Evolutionary conservation across 2,797 vertebrate species (phyloP).

Genomic region (Orestias chungarensis): DNA sequence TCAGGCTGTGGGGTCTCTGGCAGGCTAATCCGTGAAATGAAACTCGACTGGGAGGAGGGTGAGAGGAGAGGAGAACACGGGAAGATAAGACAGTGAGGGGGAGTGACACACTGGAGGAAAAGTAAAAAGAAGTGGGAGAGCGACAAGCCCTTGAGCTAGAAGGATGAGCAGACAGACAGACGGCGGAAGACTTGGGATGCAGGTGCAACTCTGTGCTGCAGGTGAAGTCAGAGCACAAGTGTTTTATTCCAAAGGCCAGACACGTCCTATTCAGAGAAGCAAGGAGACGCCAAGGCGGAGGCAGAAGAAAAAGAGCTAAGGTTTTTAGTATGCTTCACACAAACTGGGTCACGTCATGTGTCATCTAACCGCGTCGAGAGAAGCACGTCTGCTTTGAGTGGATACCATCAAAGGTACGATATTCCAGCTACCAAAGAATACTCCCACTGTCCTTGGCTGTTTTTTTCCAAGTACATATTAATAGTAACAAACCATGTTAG

Average conservation of each 20-base stretch:
- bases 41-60: slow-evolving; percentile 73
- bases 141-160: slow-evolving; percentile 63
- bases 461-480: not conserved
- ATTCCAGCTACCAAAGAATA: not conserved
- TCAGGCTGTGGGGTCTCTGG: slow-evolving; percentile 71
- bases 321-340: slow-evolving; percentile 16
- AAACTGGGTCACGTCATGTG: slow-evolving; percentile 8
- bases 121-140: slow-evolving; percentile 44
- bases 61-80: slow-evolving; percentile 64
- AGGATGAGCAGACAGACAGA: slow-evolving; percentile 61
- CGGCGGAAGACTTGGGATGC: slow-evolving; percentile 34
- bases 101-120: slow-evolving; percentile 37
- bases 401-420: slow-evolving; percentile 3
- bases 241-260: slow-evolving; percentile 44
- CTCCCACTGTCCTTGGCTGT: not conserved
- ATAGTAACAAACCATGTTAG: not conserved
- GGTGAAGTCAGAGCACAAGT: slow-evolving; percentile 51
- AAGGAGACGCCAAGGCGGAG: slow-evolving; percentile 28
- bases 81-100: slow-evolving; percentile 68
- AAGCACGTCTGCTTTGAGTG: slow-evolving; percentile 6
- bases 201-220: slow-evolving; percentile 48
- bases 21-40: slow-evolving; percentile 80
- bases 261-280: slow-evolving; percentile 25
- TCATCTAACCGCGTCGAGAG: slow-evolving; percentile 4
- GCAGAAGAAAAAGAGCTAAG: slow-evolving; percentile 15